Conservation (phyloP, 2,888 invertebrate species). For the Chymomyza amoena region DNA sequence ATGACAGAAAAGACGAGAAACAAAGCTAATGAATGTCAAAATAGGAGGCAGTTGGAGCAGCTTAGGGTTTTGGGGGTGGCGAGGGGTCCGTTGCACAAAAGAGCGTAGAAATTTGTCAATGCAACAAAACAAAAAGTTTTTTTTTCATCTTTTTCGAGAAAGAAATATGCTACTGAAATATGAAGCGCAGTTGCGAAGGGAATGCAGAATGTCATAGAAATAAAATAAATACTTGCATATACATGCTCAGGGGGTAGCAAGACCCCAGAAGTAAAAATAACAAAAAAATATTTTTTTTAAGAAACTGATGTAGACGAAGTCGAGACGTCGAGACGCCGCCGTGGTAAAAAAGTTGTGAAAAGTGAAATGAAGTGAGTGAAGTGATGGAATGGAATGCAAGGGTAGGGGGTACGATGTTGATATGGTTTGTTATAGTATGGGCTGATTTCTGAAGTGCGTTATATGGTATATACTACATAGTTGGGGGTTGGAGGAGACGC, state of each 20-base stretch:
- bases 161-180: not conserved
- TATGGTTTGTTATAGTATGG: not conserved
- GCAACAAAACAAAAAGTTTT: slow-evolving; percentile 64
- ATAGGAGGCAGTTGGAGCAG: slow-evolving; percentile 2
- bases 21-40: slow-evolving; percentile 65
- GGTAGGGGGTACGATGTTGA: not conserved
- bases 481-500: slow-evolving; percentile 19
- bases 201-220: not conserved
- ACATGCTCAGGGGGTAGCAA: not conserved
- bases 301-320: not conserved
- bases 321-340: not conserved
- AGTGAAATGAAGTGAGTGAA: slow-evolving; percentile 61
- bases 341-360: slow-evolving; percentile 32
- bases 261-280: not conserved
- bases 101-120: slow-evolving; percentile 58
- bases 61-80: slow-evolving; percentile 11
- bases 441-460: not conserved
- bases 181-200: not conserved
- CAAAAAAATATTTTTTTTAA: not conserved
- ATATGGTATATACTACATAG: not conserved
- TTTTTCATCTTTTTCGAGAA: not conserved
- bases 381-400: not conserved
- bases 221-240: not conserved
- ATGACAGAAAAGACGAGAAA: not conserved
- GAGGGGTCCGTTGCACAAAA: slow-evolving; percentile 35